These are phyloP conservation scores for Benthosema pterotum DNA, from an alignment of 2,797 vertebrate species.

Conservation along the genomic window DNA sequence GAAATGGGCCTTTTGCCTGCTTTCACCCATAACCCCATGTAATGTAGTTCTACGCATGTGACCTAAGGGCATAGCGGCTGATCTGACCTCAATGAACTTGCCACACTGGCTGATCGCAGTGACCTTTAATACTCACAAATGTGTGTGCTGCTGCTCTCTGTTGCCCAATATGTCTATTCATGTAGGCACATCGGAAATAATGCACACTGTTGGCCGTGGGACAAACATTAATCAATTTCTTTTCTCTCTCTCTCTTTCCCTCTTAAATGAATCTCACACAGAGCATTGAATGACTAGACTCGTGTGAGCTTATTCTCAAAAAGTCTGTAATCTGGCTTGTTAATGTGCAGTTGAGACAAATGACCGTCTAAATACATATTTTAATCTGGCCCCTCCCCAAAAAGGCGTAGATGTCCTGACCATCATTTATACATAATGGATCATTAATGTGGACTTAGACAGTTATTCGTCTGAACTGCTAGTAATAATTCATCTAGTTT, in stretches of 20 bases:
- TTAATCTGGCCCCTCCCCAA: too few species aligned
- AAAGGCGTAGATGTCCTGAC: too few species aligned
- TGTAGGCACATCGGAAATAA: slow-evolving; percentile 46
- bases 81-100: slow-evolving; percentile 40
- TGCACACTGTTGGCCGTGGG: slow-evolving; percentile 38
- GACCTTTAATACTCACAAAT: slow-evolving; percentile 45
- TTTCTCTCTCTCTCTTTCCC: slow-evolving; percentile 32
- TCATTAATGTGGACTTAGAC: too few species aligned
- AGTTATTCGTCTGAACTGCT: too few species aligned
- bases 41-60: slow-evolving; percentile 12
- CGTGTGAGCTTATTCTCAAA: neutral
- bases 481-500: neutral
- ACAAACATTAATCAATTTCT: slow-evolving; percentile 52
- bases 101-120: slow-evolving; percentile 30
- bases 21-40: slow-evolving; percentile 1
- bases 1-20: neutral
- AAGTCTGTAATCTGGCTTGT: slow-evolving; percentile 1
- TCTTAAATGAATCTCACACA: slow-evolving; percentile 16
- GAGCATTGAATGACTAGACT: neutral
- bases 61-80: slow-evolving; percentile 24
- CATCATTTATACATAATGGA: too few species aligned
- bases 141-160: neutral
- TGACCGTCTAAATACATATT: too few species aligned
- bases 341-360: too few species aligned
- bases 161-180: slow-evolving; percentile 24